Evolutionary conservation across 2,888 invertebrate species (phyloP).

Genomic region (Drosophila mayaguana): DNA sequence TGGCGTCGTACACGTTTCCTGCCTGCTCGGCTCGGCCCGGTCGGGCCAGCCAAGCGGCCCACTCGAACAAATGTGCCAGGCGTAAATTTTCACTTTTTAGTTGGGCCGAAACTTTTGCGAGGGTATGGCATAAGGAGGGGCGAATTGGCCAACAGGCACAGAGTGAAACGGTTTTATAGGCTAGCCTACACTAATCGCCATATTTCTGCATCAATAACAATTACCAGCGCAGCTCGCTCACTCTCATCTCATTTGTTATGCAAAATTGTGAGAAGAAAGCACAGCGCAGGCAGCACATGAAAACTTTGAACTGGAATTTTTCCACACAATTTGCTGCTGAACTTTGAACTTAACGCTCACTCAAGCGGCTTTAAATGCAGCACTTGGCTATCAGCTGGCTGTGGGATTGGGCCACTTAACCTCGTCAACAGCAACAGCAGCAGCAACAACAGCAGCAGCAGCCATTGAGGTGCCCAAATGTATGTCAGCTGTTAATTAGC

Average conservation of each 20-base stretch:
- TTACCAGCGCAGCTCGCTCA: constrained; percentile 41
- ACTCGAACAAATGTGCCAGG: constrained; percentile 40
- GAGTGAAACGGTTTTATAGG: constrained; percentile 22
- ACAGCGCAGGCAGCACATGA: constrained; percentile 7
- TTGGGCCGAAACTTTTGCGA: constrained; percentile 43
- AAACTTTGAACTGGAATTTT: constrained; percentile 34
- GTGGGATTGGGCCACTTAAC: constrained; percentile 41
- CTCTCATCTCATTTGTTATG: constrained; percentile 60
- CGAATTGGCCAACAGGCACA: background rate
- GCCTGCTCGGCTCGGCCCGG: background rate
- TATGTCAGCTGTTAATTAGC: constrained; percentile 71
- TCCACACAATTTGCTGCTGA: constrained; percentile 62
- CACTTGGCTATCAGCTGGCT: constrained; percentile 14
- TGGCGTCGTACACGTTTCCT: constrained; percentile 55
- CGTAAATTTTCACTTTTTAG: constrained; percentile 72
- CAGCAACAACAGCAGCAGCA: constrained; percentile 19
- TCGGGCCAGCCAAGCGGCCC: background rate
- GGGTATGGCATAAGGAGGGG: background rate
- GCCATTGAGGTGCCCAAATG: constrained; percentile 54
- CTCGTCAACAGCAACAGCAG: constrained; percentile 31
- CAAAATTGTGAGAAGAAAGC: constrained; percentile 28
- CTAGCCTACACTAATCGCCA: constrained; percentile 61
- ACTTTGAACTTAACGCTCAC: constrained; percentile 37
- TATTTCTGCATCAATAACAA: constrained; percentile 73
- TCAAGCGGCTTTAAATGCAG: constrained; percentile 25